Evolutionary conservation across 2,888 invertebrate genomes (phyloP).

Genomic region (Pseudanteris insignis): DNA sequence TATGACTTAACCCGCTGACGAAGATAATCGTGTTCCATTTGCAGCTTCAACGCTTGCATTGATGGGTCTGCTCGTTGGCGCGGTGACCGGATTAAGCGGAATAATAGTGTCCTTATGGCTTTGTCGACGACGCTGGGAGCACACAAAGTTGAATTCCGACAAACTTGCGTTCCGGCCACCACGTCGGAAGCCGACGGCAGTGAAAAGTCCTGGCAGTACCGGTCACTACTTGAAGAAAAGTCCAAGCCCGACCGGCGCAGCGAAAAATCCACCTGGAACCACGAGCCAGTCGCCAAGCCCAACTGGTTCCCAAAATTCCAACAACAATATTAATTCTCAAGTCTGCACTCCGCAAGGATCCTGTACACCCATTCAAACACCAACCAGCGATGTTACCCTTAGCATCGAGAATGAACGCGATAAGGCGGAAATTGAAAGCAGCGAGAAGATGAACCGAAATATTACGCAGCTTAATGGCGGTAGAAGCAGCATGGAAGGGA

Average conservation of each 20-base stretch:
- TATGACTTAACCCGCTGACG: too few relatives aligned
- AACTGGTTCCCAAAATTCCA: constrained; percentile 50
- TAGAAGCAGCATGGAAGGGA: constrained; percentile 70
- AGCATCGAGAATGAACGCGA: constrained; percentile 68
- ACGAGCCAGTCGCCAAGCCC: constrained; percentile 64
- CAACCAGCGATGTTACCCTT: constrained; percentile 65
- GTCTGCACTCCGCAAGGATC: constrained; percentile 29
- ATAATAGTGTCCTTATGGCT: constrained; percentile 75
- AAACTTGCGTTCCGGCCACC: constrained; percentile 76
- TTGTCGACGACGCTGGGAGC: constrained; percentile 70
- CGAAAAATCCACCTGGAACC: constrained; percentile 70
- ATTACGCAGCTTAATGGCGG: constrained; percentile 51
- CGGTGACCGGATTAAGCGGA: constrained; percentile 71
- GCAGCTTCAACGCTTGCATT: constrained; percentile 70
- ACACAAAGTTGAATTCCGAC: constrained; percentile 69
- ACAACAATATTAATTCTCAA: constrained; percentile 27
- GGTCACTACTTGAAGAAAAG: constrained; percentile 91
- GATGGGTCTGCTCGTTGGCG: constrained; percentile 73
- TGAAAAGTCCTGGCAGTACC: constrained; percentile 85
- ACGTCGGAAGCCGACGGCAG: constrained; percentile 78
- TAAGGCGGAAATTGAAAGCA: constrained; percentile 71
- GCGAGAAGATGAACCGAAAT: constrained; percentile 68
- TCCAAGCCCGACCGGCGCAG: constrained; percentile 83
- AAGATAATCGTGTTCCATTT: too few relatives aligned
- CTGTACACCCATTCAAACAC: constrained; percentile 58